Conservation (phyloP, 2,797 vertebrate genomes). For the Manis crassicaudata region DNA sequence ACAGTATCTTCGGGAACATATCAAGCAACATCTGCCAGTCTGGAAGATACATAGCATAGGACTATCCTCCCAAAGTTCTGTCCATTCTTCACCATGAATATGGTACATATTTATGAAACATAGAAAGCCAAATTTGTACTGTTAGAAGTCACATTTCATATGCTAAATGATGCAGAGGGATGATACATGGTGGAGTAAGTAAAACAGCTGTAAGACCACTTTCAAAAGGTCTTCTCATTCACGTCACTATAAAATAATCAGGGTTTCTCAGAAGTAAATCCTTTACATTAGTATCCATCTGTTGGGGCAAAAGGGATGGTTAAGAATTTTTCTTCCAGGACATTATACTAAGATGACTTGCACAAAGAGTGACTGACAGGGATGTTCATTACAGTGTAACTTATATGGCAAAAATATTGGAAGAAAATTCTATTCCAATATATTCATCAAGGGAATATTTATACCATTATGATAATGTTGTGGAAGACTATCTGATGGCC, state of each 20-base stretch:
- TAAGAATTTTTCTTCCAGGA: slow-evolving; percentile 36
- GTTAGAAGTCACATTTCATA: slow-evolving; percentile 56
- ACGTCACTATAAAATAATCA: slow-evolving; percentile 43
- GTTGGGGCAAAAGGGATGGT: not conserved
- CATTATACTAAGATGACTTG: slow-evolving; percentile 40
- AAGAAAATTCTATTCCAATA: slow-evolving; percentile 18
- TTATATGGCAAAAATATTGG: not conserved
- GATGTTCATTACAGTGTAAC: not conserved
- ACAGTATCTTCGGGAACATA: slow-evolving; percentile 66
- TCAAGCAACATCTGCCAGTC: slow-evolving; percentile 60
- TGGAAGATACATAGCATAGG: slow-evolving; percentile 56
- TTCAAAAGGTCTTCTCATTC: slow-evolving; percentile 46
- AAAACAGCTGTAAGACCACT: slow-evolving; percentile 26
- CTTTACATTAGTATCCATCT: not conserved
- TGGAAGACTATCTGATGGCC: not conserved
- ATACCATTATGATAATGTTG: slow-evolving; percentile 43
- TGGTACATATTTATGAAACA: slow-evolving; percentile 67
- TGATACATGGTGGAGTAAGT: not conserved
- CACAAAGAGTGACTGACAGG: not conserved
- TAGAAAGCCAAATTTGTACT: slow-evolving; percentile 54
- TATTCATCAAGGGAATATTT: slow-evolving; percentile 41
- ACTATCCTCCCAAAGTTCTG: slow-evolving; percentile 19
- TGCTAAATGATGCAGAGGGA: slow-evolving; percentile 44
- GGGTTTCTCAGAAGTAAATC: slow-evolving; percentile 24
- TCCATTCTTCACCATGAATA: slow-evolving; percentile 59